Evolutionary conservation across 2,797 vertebrate species (phyloP).

Genomic region (Synaphobranchus kaupii): DNA sequence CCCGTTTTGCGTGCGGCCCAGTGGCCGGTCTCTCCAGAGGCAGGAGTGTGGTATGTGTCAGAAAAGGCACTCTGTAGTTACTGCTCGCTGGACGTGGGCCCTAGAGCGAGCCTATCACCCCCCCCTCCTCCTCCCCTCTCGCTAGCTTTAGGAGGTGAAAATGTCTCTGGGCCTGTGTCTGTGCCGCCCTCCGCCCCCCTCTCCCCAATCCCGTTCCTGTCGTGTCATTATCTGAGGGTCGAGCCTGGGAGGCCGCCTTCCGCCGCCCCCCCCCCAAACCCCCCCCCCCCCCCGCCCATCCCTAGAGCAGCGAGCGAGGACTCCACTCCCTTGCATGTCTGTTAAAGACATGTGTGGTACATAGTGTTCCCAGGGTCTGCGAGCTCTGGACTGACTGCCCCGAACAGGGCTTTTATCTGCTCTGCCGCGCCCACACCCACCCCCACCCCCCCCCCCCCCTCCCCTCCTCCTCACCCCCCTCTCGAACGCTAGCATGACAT

Average conservation of each 20-base stretch:
- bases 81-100: not conserved
- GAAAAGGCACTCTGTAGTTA: not conserved
- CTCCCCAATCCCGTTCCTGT: constrained; percentile 30
- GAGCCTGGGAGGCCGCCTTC: constrained; percentile 30
- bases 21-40: not conserved
- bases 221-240: constrained; percentile 52
- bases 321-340: constrained; percentile 6
- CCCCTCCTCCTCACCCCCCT: constrained; percentile 6
- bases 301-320: constrained; percentile 41
- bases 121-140: not conserved
- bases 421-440: constrained; percentile 7
- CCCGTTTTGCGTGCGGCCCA: too few species aligned
- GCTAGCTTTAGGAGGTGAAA: not conserved
- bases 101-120: not conserved
- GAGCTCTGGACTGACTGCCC: too few species aligned
- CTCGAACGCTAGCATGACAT: constrained; percentile 21
- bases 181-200: constrained; percentile 23
- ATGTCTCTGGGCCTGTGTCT: constrained; percentile 23
- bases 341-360: not conserved
- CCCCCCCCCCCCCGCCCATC: constrained; percentile 36
- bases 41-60: not conserved
- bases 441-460: not conserved
- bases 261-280: constrained; percentile 12
- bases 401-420: not conserved
- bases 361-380: not conserved